phyloP scores from a whole-genome alignment of 2,797 vertebrate genomes.

The Lagorchestes hirsutus region DNA sequence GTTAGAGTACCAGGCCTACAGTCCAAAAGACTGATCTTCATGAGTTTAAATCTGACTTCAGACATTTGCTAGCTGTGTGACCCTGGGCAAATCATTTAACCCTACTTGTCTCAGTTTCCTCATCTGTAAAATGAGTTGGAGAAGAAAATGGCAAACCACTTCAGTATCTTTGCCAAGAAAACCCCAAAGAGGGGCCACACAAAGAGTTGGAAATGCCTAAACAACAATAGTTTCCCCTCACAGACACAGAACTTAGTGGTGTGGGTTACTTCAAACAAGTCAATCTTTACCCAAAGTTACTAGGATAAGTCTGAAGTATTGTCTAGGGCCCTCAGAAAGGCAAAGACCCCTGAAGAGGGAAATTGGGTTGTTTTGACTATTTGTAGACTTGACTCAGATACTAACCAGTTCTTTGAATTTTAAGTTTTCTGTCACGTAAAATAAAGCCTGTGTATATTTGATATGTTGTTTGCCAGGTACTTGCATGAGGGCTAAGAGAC shows the following conservation, averaged over 20 bases:
- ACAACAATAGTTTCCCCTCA: not conserved
- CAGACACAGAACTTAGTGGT: not conserved
- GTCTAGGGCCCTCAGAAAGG: not conserved
- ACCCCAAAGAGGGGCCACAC: not conserved
- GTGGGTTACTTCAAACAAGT: not conserved
- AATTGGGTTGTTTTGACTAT: not conserved
- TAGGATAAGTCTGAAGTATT: not conserved
- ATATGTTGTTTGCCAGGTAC: not conserved
- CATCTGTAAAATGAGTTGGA: not conserved
- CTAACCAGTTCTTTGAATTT: not conserved
- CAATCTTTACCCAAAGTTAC: not conserved
- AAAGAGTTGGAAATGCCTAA: not conserved
- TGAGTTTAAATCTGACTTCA: not conserved
- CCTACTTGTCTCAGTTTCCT: not conserved
- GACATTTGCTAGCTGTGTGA: not conserved
- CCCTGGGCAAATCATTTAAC: not conserved
- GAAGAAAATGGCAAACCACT: not conserved
- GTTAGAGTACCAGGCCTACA: not conserved
- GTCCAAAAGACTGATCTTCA: not conserved
- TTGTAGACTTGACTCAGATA: not conserved
- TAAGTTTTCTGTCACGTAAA: not conserved
- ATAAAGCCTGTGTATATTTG: not conserved
- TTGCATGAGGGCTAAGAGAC: not conserved
- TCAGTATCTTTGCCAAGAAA: not conserved
- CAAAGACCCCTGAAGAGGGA: not conserved